phyloP scores from a whole-genome alignment of 2,113 vertebrate genomes.

The Cheilinus undulatus region DNA sequence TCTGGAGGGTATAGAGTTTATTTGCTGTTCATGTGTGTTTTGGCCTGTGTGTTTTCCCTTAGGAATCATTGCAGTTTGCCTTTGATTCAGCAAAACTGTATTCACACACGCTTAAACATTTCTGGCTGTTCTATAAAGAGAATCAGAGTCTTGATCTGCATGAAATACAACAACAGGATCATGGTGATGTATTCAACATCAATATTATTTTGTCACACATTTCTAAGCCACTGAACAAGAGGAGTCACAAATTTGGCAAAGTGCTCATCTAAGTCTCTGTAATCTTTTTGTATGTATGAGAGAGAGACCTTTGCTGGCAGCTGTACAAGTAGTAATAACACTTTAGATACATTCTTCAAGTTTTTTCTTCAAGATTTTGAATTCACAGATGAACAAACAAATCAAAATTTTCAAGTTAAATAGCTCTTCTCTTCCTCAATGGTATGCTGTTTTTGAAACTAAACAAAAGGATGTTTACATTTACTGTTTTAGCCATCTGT shows the following conservation, averaged over 20 bases:
- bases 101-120: slow-evolving; percentile 83
- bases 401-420: too few species aligned
- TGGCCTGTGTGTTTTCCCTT: background rate
- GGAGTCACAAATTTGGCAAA: background rate
- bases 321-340: too few species aligned
- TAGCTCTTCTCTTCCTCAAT: too few species aligned
- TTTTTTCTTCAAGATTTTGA: too few species aligned
- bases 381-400: too few species aligned
- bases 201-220: background rate
- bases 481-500: too few species aligned
- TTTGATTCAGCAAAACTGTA: slow-evolving; percentile 85
- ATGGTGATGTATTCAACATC: slow-evolving; percentile 77
- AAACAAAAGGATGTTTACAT: too few species aligned
- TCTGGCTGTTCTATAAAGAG: slow-evolving; percentile 85
- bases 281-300: too few species aligned
- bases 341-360: too few species aligned
- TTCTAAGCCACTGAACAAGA: background rate
- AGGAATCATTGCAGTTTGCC: slow-evolving; percentile 84
- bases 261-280: too few species aligned
- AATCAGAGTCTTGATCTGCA: slow-evolving; percentile 87
- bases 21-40: background rate
- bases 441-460: too few species aligned
- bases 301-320: too few species aligned
- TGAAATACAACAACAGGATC: slow-evolving; percentile 81
- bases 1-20: background rate